These are phyloP conservation scores for Proctacanthus coquilletti DNA, from an alignment of 1,140 invertebrate species.

Conservation along the genomic window DNA sequence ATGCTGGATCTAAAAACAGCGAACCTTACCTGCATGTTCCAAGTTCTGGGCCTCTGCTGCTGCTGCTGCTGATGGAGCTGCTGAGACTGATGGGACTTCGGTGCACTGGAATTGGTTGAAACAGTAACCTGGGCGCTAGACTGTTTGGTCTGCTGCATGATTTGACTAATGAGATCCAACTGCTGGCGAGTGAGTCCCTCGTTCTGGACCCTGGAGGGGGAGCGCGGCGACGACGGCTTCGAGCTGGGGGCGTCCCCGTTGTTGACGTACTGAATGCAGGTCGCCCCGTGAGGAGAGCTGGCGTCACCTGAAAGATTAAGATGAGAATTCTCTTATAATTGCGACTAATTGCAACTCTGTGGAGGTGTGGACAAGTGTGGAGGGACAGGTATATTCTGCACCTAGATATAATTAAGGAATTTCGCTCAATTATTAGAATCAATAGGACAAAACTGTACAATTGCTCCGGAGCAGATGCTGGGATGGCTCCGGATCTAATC, in stretches of 20 bases:
- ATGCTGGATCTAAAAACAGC: no score
- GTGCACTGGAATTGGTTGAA: slow-evolving; percentile 23
- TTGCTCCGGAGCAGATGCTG: neutral
- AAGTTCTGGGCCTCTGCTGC: slow-evolving; percentile 26
- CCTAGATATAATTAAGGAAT: no score
- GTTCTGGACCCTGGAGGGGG: slow-evolving; percentile 16
- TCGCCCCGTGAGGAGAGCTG: slow-evolving; percentile 30
- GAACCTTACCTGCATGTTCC: slow-evolving; percentile 31
- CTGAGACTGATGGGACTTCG: slow-evolving; percentile 13
- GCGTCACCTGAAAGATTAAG: slow-evolving; percentile 18
- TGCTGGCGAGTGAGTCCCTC: slow-evolving; percentile 55
- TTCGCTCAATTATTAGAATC: no score
- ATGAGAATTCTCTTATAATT: no score
- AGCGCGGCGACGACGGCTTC: no score
- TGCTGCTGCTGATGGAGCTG: slow-evolving; percentile 8
- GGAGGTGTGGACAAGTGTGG: no score
- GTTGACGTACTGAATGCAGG: slow-evolving; percentile 29
- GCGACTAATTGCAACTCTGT: no score
- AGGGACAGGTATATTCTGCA: no score
- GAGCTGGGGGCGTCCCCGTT: no score
- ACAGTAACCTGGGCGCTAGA: slow-evolving; percentile 26
- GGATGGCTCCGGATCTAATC: neutral
- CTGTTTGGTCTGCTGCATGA: slow-evolving; percentile 57
- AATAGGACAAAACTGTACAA: no score
- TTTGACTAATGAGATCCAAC: slow-evolving; percentile 59